phyloP scores from a whole-genome alignment of 2,888 invertebrate genomes.

The Drosophila eohydei region DNA sequence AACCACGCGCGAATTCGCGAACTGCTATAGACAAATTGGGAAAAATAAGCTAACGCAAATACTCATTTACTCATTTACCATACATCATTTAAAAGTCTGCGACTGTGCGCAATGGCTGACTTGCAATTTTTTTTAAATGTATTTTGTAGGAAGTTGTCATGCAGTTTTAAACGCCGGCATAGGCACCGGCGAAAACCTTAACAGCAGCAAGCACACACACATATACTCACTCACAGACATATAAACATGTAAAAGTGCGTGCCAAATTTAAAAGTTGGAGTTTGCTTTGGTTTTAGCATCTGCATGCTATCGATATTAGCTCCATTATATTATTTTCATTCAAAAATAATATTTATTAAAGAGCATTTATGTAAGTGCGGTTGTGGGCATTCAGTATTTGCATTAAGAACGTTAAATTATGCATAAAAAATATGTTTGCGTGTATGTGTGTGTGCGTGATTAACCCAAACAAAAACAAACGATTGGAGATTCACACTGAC shows the following conservation, averaged over 20 bases:
- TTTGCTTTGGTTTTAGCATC: neutral
- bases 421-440: neutral
- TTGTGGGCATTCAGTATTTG: neutral
- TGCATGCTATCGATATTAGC: neutral
- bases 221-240: neutral
- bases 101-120: neutral
- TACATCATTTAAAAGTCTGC: neutral
- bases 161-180: conserved; percentile 26
- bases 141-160: neutral
- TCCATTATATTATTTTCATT: neutral
- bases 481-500: conserved; percentile 1
- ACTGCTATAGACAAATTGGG: conserved; percentile 9
- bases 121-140: neutral
- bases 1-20: conserved; percentile 44
- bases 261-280: conserved; percentile 1
- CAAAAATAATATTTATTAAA: neutral
- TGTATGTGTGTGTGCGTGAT: conserved; percentile 15
- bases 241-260: conserved; percentile 7
- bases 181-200: conserved; percentile 32
- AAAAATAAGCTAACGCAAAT: conserved; percentile 7
- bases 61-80: neutral
- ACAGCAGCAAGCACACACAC: neutral
- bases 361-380: neutral
- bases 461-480: conserved; percentile 39
- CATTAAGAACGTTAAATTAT: neutral